Evolutionary conservation across 1,140 invertebrate genomes (phyloP).

Genomic region (Drosophila kepulauana): DNA sequence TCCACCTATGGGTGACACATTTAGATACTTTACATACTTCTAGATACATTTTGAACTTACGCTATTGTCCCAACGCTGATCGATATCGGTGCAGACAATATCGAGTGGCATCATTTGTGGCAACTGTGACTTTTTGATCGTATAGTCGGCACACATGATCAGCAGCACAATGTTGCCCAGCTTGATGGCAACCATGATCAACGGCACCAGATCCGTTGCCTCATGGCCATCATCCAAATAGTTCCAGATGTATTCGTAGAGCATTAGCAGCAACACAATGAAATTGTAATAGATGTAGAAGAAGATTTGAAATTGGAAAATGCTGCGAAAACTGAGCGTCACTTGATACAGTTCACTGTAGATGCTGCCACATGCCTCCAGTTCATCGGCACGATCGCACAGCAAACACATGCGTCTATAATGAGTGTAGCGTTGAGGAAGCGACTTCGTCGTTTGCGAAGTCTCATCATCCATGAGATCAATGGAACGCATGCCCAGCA

Average conservation of each 20-base stretch:
- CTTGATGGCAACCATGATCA: constrained; percentile 56
- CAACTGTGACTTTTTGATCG: constrained; percentile 50
- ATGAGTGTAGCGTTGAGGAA: constrained; percentile 31
- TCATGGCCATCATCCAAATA: constrained; percentile 41
- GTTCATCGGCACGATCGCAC: constrained; percentile 61
- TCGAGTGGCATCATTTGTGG: constrained; percentile 55
- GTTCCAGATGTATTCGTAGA: constrained; percentile 63
- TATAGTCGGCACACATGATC: constrained; percentile 70
- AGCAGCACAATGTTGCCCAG: constrained; percentile 60
- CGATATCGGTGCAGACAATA: constrained; percentile 66
- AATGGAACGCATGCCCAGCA: constrained; percentile 56
- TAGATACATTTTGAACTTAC: constrained; percentile 39
- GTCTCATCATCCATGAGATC: constrained; percentile 32
- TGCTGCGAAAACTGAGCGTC: constrained; percentile 55
- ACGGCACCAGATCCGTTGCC: constrained; percentile 25
- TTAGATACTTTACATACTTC: not conserved
- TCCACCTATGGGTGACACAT: constrained; percentile 41
- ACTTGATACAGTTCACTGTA: constrained; percentile 64
- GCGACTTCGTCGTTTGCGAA: not conserved
- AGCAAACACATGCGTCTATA: constrained; percentile 63
- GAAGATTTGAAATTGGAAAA: constrained; percentile 71
- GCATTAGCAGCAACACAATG: constrained; percentile 63
- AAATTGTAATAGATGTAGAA: constrained; percentile 77
- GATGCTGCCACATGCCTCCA: constrained; percentile 60
- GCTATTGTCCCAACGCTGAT: constrained; percentile 69